These are phyloP conservation scores for Piprites chloris DNA, from an alignment of 2,113 vertebrate genomes.

Conservation along the genomic window DNA sequence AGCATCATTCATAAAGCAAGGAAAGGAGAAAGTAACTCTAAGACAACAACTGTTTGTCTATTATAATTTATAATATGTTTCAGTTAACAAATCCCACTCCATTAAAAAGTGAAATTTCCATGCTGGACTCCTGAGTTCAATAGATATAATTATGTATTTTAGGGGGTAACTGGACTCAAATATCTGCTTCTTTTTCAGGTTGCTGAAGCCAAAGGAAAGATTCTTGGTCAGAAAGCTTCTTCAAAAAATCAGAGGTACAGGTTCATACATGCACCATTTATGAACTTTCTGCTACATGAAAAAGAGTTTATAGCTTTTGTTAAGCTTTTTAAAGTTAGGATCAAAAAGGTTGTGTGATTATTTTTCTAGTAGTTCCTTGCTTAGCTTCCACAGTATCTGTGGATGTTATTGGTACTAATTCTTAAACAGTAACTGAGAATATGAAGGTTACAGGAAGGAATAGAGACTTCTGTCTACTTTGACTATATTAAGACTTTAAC, in stretches of 20 bases:
- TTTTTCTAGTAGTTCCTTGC: neutral
- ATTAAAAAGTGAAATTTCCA: neutral
- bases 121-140: neutral
- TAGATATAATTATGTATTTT: neutral
- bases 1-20: neutral
- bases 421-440: neutral
- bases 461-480: neutral
- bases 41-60: fast-evolving
- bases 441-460: neutral
- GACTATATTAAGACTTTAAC: neutral
- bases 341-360: neutral
- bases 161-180: neutral
- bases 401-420: neutral
- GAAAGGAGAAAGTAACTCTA: neutral
- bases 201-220: constrained; percentile 33
- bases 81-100: neutral
- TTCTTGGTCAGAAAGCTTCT: neutral
- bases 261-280: fast-evolving
- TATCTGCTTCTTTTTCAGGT: constrained; percentile 21
- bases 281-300: neutral
- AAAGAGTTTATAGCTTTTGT: neutral
- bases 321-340: neutral
- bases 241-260: constrained; percentile 20
- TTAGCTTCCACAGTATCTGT: neutral
- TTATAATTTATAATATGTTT: neutral